A percentile compares a stretch with the other conserved stretches of the same genome.
phyloP scores from a whole-genome alignment of 2,797 vertebrate genomes.

The Coregonus sp. region DNA sequence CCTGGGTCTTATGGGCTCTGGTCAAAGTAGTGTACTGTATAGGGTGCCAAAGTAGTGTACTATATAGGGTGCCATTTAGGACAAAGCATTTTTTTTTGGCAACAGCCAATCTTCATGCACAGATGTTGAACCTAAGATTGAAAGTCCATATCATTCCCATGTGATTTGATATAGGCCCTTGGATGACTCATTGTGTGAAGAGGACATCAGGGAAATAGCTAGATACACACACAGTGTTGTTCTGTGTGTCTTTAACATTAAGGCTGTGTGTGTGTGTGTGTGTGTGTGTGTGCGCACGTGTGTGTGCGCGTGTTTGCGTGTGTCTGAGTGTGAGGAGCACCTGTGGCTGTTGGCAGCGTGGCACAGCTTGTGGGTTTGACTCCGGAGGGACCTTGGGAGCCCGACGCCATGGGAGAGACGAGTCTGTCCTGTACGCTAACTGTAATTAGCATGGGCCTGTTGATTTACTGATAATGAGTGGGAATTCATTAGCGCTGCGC shows the following conservation, averaged over 20 bases:
- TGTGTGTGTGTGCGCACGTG: not conserved
- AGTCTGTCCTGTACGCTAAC: conserved; percentile 74
- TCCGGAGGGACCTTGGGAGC: conserved; percentile 60
- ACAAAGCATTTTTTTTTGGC: too few species aligned
- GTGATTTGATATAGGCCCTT: conserved; percentile 26
- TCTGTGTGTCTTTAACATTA: not conserved
- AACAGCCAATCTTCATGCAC: too few species aligned
- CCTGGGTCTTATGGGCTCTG: too few species aligned
- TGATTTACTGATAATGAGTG: conserved; percentile 82
- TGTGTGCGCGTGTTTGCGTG: conserved; percentile 23
- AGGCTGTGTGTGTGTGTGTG: conserved; percentile 11
- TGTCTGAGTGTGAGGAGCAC: conserved; percentile 54
- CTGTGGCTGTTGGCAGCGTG: conserved; percentile 66
- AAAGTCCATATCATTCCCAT: conserved; percentile 13
- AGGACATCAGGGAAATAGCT: conserved; percentile 50
- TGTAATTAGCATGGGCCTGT: conserved; percentile 81
- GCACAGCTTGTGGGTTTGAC: conserved; percentile 52
- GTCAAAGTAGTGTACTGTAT: too few species aligned
- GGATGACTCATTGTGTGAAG: conserved; percentile 34
- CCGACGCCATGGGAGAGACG: conserved; percentile 69
- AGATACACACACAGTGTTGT: conserved; percentile 12
- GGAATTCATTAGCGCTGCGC: conserved; percentile 79
- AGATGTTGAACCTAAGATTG: too few species aligned
- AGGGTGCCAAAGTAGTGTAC: too few species aligned
- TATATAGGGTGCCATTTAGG: too few species aligned